A percentile compares a stretch with the other conserved stretches of the same genome.
Evolutionary conservation across 2,113 vertebrate species (phyloP).

Genomic region (Halichoeres trimaculatus): DNA sequence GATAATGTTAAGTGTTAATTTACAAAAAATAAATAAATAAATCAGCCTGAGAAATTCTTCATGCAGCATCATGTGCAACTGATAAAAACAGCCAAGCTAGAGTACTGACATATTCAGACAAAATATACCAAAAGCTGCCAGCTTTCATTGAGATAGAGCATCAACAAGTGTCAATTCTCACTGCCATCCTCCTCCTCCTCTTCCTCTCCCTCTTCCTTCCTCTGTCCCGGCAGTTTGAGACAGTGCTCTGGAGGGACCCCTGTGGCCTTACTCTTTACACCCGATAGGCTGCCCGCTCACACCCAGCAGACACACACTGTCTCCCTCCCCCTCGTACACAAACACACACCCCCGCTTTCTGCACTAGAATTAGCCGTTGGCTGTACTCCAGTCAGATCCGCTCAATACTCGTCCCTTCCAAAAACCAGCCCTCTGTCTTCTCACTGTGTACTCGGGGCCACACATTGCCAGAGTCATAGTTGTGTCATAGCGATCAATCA

Average conservation of each 20-base stretch:
- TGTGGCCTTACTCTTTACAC: conserved; percentile 47
- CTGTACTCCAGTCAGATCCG: conserved; percentile 67
- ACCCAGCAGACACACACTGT: conserved; percentile 1
- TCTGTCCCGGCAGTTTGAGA: conserved; percentile 25
- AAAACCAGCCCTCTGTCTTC: conserved; percentile 63
- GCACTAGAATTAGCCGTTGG: conserved; percentile 67
- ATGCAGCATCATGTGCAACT: not conserved
- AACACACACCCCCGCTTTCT: conserved; percentile 30
- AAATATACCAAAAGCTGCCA: conserved; percentile 16
- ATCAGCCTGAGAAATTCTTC: not conserved
- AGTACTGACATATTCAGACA: not conserved
- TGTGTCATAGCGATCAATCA: conserved; percentile 76
- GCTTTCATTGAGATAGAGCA: conserved; percentile 21
- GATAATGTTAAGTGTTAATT: no score
- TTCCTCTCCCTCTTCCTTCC: not conserved
- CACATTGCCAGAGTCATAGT: conserved; percentile 65
- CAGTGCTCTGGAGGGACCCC: conserved; percentile 53
- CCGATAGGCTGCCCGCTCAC: conserved; percentile 37
- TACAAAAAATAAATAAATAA: no score
- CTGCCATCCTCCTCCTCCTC: conserved; percentile 9
- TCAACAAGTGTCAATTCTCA: conserved; percentile 33
- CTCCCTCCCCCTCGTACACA: conserved; percentile 20
- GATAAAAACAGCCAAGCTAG: not conserved
- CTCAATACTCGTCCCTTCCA: conserved; percentile 71
- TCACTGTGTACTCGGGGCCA: conserved; percentile 63